These are phyloP conservation scores for Epinotia nisella DNA, from an alignment of 2,888 invertebrate genomes.

Conservation along the genomic window DNA sequence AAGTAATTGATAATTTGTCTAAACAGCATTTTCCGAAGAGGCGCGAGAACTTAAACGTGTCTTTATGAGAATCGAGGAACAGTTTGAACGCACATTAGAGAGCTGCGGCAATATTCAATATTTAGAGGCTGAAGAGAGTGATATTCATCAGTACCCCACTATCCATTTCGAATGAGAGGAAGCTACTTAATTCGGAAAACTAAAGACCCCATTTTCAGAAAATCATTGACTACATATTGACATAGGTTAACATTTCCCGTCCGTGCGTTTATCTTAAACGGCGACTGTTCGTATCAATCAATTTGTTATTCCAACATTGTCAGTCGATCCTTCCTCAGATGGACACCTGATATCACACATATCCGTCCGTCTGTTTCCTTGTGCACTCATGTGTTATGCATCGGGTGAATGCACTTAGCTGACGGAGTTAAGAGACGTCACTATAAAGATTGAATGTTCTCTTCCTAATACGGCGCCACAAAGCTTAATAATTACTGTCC, in stretches of 20 bases:
- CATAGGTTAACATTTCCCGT: conserved; percentile 1
- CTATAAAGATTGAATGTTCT: neutral
- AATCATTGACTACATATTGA: neutral
- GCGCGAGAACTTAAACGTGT: too few relatives aligned
- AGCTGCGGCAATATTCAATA: too few relatives aligned
- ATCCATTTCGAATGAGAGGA: too few relatives aligned
- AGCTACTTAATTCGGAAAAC: too few relatives aligned
- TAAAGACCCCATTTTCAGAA: too few relatives aligned
- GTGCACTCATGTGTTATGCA: conserved; percentile 43
- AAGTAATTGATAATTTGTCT: too few relatives aligned
- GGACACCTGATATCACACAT: conserved; percentile 33
- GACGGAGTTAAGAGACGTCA: conserved; percentile 3
- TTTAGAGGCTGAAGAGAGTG: too few relatives aligned
- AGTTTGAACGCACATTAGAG: too few relatives aligned
- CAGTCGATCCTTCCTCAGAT: conserved; percentile 31
- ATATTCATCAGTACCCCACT: too few relatives aligned
- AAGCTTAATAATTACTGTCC: neutral
- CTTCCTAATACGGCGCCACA: neutral
- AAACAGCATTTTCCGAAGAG: too few relatives aligned
- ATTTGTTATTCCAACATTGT: conserved; percentile 30
- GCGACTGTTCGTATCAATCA: neutral
- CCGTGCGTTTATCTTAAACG: conserved; percentile 12
- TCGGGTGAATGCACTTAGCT: conserved; percentile 33
- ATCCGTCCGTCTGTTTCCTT: conserved; percentile 39
- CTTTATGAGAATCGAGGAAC: too few relatives aligned